Evolutionary conservation across 2,113 vertebrate genomes (phyloP).

Genomic region (Urocolius indicus): DNA sequence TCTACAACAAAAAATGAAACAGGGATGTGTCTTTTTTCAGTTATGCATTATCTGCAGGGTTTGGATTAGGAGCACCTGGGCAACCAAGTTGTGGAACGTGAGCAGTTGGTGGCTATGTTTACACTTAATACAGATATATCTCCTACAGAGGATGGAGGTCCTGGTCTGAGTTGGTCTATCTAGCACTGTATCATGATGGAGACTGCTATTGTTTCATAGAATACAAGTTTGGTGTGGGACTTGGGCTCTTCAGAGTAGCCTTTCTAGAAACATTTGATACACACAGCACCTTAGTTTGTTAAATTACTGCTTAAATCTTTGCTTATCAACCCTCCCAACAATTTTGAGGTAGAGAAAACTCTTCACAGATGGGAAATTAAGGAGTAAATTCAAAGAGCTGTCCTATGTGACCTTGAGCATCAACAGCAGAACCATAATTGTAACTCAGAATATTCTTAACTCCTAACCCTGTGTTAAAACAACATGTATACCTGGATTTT

Average conservation of each 20-base stretch:
- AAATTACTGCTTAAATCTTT: background rate
- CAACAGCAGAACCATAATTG: slow-evolving; percentile 72
- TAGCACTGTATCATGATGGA: background rate
- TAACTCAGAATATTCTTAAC: slow-evolving; percentile 63
- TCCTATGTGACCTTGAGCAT: slow-evolving; percentile 7
- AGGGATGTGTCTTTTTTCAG: background rate
- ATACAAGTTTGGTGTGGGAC: background rate
- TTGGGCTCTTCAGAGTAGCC: background rate
- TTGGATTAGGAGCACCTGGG: background rate
- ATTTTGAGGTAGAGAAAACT: background rate
- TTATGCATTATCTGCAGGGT: background rate
- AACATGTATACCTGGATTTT: slow-evolving; percentile 60
- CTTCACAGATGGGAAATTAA: background rate
- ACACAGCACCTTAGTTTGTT: background rate
- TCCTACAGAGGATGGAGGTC: background rate
- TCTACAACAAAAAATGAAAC: background rate
- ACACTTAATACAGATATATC: background rate
- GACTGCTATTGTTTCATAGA: background rate
- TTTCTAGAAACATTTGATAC: background rate
- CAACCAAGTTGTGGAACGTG: background rate
- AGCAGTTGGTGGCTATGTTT: background rate
- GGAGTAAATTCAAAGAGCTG: background rate
- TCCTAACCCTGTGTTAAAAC: slow-evolving; percentile 66
- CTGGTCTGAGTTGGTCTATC: background rate
- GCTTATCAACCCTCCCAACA: background rate